A percentile compares a stretch with the other conserved stretches of the same genome.
phyloP scores from a whole-genome alignment of 1,140 invertebrate species.

The Saccostrea cuccullata region DNA sequence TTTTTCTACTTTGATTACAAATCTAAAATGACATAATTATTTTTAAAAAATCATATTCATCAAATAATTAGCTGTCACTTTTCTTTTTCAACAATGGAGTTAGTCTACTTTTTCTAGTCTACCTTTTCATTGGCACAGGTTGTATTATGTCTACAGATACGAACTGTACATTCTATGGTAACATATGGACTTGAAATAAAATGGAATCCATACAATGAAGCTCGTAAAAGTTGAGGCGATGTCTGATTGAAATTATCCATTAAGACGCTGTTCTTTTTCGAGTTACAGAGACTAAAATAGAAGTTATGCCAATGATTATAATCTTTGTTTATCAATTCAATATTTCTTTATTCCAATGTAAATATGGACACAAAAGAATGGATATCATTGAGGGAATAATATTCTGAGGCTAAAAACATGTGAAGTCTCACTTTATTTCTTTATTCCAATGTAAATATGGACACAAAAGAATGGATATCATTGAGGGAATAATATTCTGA shows the following conservation, averaged over 20 bases:
- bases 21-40: too few species aligned
- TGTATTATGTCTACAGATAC: not conserved
- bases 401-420: too few species aligned
- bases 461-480: too few species aligned
- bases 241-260: not conserved
- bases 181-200: not conserved
- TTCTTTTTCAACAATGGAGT: not conserved
- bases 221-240: not conserved
- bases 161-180: not conserved
- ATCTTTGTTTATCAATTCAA: not conserved
- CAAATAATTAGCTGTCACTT: too few species aligned
- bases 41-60: too few species aligned
- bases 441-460: too few species aligned
- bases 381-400: too few species aligned
- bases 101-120: not conserved
- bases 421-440: not conserved
- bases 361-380: too few species aligned
- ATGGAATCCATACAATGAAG: not conserved
- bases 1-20: too few species aligned
- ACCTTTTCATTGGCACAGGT: not conserved
- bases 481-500: too few species aligned
- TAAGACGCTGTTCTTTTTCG: not conserved
- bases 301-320: not conserved
- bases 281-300: not conserved
- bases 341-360: too few species aligned